A percentile compares a stretch with the other conserved stretches of the same genome.
Evolutionary conservation across 2,797 vertebrate species (phyloP).

Genomic region (Nothura maculosa): DNA sequence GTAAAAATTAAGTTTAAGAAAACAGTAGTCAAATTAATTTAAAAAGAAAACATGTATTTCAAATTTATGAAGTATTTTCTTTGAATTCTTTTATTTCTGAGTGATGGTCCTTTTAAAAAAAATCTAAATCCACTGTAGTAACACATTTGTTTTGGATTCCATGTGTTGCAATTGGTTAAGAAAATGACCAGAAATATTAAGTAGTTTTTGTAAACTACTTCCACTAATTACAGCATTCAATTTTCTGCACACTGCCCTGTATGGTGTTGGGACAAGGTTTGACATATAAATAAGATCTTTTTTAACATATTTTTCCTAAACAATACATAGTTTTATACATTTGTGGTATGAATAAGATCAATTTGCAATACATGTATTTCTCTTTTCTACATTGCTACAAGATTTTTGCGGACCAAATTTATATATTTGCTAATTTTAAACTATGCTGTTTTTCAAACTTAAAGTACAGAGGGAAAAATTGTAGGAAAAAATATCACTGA

Average conservation of each 20-base stretch:
- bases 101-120: not conserved
- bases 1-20: conserved; percentile 67
- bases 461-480: conserved; percentile 34
- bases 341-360: conserved; percentile 63
- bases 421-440: conserved; percentile 78
- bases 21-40: conserved; percentile 71
- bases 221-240: conserved; percentile 80
- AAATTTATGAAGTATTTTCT: conserved; percentile 57
- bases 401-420: conserved; percentile 82
- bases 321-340: conserved; percentile 84
- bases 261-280: conserved; percentile 83
- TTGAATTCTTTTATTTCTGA: conserved; percentile 56
- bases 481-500: conserved; percentile 52
- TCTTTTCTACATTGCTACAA: conserved; percentile 91
- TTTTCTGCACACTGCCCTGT: conserved; percentile 82
- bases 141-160: conserved; percentile 72
- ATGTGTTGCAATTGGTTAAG: conserved; percentile 77
- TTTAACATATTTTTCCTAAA: conserved; percentile 89
- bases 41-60: conserved; percentile 71
- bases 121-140: conserved; percentile 65
- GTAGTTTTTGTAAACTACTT: conserved; percentile 81
- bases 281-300: conserved; percentile 87
- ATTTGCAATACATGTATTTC: conserved; percentile 77
- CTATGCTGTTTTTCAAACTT: conserved; percentile 60
- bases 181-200: conserved; percentile 74